Evolutionary conservation across 2,797 vertebrate genomes (phyloP), one percentile per base, ranked within the genome.

Genomic region (Cercopithecus petaurista): DNA sequence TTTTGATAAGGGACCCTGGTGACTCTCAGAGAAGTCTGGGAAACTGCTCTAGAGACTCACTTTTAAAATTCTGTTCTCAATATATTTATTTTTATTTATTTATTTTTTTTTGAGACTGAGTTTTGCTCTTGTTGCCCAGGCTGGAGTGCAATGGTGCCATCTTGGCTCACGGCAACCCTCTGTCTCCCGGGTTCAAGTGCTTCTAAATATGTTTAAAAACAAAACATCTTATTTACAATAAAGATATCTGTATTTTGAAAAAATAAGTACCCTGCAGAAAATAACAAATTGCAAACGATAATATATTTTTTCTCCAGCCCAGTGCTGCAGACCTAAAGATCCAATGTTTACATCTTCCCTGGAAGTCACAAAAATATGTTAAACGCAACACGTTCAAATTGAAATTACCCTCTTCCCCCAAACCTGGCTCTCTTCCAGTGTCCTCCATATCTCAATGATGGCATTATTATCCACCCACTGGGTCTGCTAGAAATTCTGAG

Each of bases 351-450:
- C 1, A 89, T 19, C 50, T 97, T 33, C 50, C 72, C 52, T 90
- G 57, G 39, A 67, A 95, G 88, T 95, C 46, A 77, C 17, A 61
- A 72, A 97, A 93, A 83, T 10, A 94, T 85, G 57, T 95, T 84
- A 72, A 94, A 73, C 26, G 90, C 36, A 87, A 30, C 8, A 14
- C 70, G 55, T 93, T 96, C n/a, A 88, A 96, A 93, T 2, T 57
- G 14, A 90, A 95, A 72, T 72, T n/a, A 90, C 33, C 41, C n/a
- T 81, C 39, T 93, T 15, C 24, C 4, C 52, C 17, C 7, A 93
- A 52, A 86, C 39, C 52, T 50, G 22, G 24, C 39, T 88, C 59
- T 87, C 33, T 83, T 46, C 64, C 13, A 67, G 57, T 70, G 52
- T 26, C 57, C 21, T 33, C 21, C 41, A 43, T 21, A 57, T 96